phyloP scores from a whole-genome alignment of 2,888 invertebrate species.

The Myopa testacea region DNA sequence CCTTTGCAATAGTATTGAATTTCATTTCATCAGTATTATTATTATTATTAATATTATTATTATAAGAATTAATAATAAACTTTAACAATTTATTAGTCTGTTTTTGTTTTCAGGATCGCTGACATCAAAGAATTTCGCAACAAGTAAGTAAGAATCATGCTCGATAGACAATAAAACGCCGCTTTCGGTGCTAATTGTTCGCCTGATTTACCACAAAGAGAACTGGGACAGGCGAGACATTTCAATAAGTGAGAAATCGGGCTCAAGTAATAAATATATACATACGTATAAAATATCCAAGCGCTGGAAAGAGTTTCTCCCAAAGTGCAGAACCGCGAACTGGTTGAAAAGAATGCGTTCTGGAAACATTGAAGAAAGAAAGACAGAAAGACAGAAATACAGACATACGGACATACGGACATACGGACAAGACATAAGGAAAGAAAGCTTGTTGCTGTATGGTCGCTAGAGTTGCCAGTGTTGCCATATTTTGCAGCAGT shows the following conservation, averaged over 20 bases:
- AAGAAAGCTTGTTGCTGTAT: neutral
- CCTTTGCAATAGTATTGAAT: too few relatives aligned
- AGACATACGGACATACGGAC: neutral
- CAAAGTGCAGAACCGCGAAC: neutral
- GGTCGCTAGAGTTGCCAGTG: neutral
- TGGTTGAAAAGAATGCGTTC: conserved; percentile 17
- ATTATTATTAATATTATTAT: too few relatives aligned
- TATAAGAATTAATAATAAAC: too few relatives aligned
- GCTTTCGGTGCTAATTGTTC: neutral
- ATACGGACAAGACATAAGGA: neutral
- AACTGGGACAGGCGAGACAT: conserved; percentile 3
- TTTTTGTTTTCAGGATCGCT: neutral
- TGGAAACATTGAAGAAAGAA: neutral
- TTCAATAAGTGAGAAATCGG: conserved; percentile 10
- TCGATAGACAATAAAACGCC: neutral
- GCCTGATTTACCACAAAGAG: neutral
- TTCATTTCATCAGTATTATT: too few relatives aligned
- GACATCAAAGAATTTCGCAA: neutral
- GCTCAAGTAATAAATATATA: neutral
- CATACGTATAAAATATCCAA: neutral
- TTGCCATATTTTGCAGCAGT: neutral
- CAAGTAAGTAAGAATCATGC: neutral
- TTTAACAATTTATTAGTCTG: neutral
- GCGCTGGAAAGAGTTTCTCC: conserved; percentile 4
- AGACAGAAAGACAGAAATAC: neutral